Evolutionary conservation across 2,113 vertebrate genomes (phyloP).

Genomic region (Galemys pyrenaicus): DNA sequence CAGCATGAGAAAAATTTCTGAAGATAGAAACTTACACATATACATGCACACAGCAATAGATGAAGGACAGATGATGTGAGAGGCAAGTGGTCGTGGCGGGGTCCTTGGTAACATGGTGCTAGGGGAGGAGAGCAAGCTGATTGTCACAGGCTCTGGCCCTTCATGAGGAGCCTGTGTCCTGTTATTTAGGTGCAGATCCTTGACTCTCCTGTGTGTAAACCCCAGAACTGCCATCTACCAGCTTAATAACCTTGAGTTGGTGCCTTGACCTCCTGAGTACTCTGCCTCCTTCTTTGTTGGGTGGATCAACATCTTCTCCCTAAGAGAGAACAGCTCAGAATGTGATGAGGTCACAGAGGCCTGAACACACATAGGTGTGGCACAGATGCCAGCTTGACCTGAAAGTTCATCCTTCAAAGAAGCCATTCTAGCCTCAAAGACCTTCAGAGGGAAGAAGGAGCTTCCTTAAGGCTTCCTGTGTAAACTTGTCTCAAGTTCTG

Average conservation of each 20-base stretch:
- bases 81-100: not conserved
- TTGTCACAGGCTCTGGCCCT: too few relatives aligned
- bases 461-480: not conserved
- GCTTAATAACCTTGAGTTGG: not conserved
- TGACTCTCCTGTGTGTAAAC: not conserved
- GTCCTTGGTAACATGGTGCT: not conserved
- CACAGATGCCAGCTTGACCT: not conserved
- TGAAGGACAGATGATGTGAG: not conserved
- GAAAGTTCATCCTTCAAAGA: not conserved
- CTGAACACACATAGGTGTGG: not conserved
- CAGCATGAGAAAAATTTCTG: not conserved
- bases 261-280: not conserved
- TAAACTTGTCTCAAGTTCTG: slow-evolving; percentile 29
- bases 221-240: not conserved
- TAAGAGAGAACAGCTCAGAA: not conserved
- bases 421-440: not conserved
- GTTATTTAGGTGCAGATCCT: not conserved
- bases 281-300: not conserved
- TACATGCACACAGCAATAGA: accelerated
- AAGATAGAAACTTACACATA: not conserved
- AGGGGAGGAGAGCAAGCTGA: not conserved
- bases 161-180: not conserved
- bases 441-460: not conserved
- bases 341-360: not conserved
- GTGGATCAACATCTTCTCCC: not conserved